These are phyloP conservation scores for Tachysurus fulvidraco DNA, from an alignment of 2,113 vertebrate species.

Conservation along the genomic window DNA sequence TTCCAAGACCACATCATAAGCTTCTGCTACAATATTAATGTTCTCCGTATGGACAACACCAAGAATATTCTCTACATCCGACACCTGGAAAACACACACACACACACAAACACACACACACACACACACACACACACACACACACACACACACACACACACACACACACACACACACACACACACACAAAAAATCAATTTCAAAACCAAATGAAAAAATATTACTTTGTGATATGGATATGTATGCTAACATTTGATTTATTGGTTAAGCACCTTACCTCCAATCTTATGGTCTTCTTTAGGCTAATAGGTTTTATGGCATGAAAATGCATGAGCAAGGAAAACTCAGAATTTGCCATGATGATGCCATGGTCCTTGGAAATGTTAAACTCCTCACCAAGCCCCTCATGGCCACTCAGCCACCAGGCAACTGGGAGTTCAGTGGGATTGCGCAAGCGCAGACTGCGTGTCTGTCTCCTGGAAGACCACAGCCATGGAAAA, in stretches of 20 bases:
- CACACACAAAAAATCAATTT: too few species aligned
- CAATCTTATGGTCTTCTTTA: conserved; percentile 80
- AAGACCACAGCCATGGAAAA: neutral
- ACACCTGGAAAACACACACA: conserved; percentile 75
- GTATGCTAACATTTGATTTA: neutral
- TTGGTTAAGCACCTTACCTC: conserved; percentile 74
- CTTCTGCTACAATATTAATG: conserved; percentile 80
- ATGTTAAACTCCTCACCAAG: conserved; percentile 79
- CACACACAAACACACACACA: conserved; percentile 18
- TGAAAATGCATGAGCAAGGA: conserved; percentile 76
- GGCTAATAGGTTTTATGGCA: conserved; percentile 66
- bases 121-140: neutral
- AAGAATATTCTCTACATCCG: conserved; percentile 81
- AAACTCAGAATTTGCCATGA: conserved; percentile 69
- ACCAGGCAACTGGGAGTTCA: conserved; percentile 78
- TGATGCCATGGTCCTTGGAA: conserved; percentile 69
- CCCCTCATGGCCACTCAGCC: conserved; percentile 78
- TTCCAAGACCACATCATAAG: conserved; percentile 80
- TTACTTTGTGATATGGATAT: neutral
- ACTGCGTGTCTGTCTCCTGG: conserved; percentile 73
- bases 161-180: neutral
- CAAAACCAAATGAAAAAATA: too few species aligned
- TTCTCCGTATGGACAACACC: conserved; percentile 84
- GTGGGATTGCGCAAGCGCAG: conserved; percentile 76
- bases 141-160: conserved; percentile 30